Percentiles rank a stretch among this genome's conserved stretches.
phyloP scores from a whole-genome alignment of 1,140 invertebrate species.

The Leptinotarsa lineolata region DNA sequence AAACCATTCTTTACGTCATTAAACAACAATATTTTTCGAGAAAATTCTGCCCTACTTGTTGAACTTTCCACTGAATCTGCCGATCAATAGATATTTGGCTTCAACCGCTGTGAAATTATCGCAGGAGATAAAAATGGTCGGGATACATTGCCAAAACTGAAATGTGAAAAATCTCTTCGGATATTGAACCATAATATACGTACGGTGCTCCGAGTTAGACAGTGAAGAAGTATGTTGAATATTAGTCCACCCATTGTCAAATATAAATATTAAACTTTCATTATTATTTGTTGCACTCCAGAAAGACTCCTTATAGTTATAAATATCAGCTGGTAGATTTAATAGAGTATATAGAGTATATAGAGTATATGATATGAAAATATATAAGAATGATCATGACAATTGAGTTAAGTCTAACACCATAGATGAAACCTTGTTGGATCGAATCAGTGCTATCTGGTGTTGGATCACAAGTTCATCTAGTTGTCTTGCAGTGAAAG shows the following conservation, averaged over 20 bases:
- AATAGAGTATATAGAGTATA: no score
- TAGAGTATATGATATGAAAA: no score
- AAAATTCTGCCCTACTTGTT: constrained; percentile 14
- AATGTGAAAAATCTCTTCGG: not conserved
- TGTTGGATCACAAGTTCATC: no score
- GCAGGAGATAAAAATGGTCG: constrained; percentile 21
- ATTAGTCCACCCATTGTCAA: not conserved
- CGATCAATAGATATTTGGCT: constrained; percentile 24
- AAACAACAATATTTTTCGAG: not conserved
- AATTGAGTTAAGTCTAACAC: no score
- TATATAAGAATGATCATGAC: no score
- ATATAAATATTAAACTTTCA: not conserved
- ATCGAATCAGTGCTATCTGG: no score
- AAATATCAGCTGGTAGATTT: no score
- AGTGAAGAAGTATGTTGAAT: not conserved
- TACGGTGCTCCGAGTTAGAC: not conserved
- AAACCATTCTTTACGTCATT: not conserved
- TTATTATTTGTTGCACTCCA: no score
- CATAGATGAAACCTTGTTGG: no score
- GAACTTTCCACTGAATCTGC: not conserved
- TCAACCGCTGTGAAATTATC: constrained; percentile 23
- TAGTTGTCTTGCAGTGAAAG: no score
- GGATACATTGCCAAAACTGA: constrained; percentile 21
- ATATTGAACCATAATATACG: not conserved
- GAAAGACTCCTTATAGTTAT: no score